Percentiles rank a stretch among this genome's conserved stretches.
Evolutionary conservation across 2,113 vertebrate species (phyloP).

Genomic region (Alaudala cheleensis): DNA sequence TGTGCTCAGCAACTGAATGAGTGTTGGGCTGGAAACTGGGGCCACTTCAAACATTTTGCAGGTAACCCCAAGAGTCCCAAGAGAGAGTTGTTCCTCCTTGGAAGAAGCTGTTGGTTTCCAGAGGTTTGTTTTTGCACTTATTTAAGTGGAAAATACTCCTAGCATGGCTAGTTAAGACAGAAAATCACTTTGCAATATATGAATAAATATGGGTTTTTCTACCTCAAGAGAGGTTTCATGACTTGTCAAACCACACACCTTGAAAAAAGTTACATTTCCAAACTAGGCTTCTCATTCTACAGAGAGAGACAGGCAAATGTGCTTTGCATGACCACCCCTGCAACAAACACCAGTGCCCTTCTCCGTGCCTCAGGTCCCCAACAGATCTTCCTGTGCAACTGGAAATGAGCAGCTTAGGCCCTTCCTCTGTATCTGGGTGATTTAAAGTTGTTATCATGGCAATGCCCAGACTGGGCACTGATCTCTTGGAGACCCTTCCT

Average conservation of each 20-base stretch:
- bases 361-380: fast-evolving
- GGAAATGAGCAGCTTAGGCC: neutral
- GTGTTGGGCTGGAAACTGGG: neutral
- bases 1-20: neutral
- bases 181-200: neutral
- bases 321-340: neutral
- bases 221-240: neutral
- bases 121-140: neutral
- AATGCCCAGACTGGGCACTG: neutral
- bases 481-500: neutral
- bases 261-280: neutral
- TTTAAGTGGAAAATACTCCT: neutral
- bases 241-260: neutral
- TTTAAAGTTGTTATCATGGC: neutral
- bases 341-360: neutral
- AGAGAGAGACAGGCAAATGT: neutral
- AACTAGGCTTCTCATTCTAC: neutral
- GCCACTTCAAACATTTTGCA: neutral
- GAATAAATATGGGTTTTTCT: neutral
- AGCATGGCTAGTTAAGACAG: neutral
- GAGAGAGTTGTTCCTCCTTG: neutral
- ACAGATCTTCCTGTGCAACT: neutral
- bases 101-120: neutral
- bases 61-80: neutral
- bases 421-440: fast-evolving